phyloP scores from a whole-genome alignment of 2,888 invertebrate species.

The Iselma pallidipennis region DNA sequence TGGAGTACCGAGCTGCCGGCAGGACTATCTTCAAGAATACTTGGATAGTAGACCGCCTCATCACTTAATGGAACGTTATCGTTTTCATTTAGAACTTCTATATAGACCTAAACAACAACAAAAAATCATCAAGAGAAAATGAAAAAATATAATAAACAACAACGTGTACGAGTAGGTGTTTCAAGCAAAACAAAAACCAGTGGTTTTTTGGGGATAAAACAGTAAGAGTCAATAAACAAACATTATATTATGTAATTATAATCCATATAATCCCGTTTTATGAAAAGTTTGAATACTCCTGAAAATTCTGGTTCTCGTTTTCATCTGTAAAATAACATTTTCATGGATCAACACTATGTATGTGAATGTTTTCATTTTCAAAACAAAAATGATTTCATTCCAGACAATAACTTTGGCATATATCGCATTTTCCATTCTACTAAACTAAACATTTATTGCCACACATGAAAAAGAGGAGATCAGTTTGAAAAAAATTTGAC shows the following conservation, averaged over 20 bases:
- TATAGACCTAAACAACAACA: conserved; percentile 66
- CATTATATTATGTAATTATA: not conserved
- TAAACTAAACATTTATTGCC: not conserved
- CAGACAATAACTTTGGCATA: not conserved
- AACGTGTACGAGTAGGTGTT: too few relatives aligned
- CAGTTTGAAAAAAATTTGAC: too few relatives aligned
- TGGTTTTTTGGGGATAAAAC: too few relatives aligned
- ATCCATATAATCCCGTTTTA: not conserved
- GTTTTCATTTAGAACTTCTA: conserved; percentile 88
- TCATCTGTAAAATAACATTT: not conserved
- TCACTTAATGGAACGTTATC: conserved; percentile 93
- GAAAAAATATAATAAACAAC: not conserved
- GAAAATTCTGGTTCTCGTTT: not conserved
- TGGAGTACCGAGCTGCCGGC: conserved; percentile 72
- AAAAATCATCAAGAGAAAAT: not conserved
- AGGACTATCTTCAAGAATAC: conserved; percentile 78
- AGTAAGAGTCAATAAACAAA: not conserved
- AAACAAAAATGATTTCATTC: not conserved
- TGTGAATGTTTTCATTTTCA: not conserved
- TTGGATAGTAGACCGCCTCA: conserved; percentile 82
- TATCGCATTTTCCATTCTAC: not conserved
- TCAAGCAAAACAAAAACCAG: too few relatives aligned
- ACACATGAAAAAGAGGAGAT: not conserved
- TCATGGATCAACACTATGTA: not conserved
- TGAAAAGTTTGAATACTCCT: too few relatives aligned